Evolutionary conservation across 2,113 vertebrate species (phyloP), one percentile per base, ranked within the genome.

Genomic region (Danionella cerebrum): DNA sequence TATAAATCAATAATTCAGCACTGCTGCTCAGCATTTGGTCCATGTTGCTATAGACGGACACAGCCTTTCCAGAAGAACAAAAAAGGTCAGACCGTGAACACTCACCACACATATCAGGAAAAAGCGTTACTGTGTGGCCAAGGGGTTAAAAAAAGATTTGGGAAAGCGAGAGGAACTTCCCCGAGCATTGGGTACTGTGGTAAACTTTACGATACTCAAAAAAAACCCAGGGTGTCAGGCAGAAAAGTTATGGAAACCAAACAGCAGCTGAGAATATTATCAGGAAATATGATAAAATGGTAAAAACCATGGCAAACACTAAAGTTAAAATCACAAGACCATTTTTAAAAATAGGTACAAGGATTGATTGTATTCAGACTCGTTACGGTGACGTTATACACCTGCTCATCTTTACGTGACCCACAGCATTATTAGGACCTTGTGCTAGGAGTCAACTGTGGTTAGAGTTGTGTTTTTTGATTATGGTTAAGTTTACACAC

Each of bases 41-140:
- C 48, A 42, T 67, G 72, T 59, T 74, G 77, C 67, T 67, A 53
- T 70, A 83, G 84, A 85, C 75, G 25, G 19, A 25, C 14, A 2
- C 45, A 29, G 41, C 14, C 3, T 60, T 60, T 45, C 39, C 58
- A 62, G 80, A 81, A 70, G 65, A 21, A 50, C 24, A 73, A 76
- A 84, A 80, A 84, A 82, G 75, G 79, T 84, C 79, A 83, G 57
- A 69, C 81, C 84, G 83, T 86, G 85, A 76, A 78, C 74, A 84
- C 79, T 78, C 81, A 79, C 72, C 72, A 41, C 71, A 55, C 45
- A 36, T 81, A 84, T 85, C 85, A 84, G 87, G 85, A 85, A 88
- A 88, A 88, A 84, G 80, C 78, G 79, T 89, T 87, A 87, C 80
- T 71, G 79, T 85, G 83, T 22, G 83, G 84, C 53, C 31, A 53